These are phyloP conservation scores for Speoplatyrhinus poulsoni DNA, from an alignment of 2,113 vertebrate genomes.

Conservation along the genomic window DNA sequence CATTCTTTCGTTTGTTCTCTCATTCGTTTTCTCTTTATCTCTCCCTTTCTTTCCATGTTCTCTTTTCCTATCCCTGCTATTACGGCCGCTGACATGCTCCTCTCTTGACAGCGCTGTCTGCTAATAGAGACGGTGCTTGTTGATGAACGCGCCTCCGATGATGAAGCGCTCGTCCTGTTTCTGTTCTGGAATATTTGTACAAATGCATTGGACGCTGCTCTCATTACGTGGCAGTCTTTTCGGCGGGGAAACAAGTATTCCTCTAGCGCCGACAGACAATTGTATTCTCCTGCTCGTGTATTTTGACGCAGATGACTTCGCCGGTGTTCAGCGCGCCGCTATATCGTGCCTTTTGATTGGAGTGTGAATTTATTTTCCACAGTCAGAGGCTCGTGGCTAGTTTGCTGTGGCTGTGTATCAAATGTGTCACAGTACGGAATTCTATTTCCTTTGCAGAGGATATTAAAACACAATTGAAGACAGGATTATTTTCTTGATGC, in stretches of 20 bases:
- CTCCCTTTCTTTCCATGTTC: slow-evolving; percentile 7
- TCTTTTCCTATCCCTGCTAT: slow-evolving; percentile 10
- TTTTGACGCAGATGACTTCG: slow-evolving; percentile 65
- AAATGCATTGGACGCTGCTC: slow-evolving; percentile 54
- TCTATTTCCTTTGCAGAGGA: slow-evolving; percentile 37
- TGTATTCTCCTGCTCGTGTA: slow-evolving; percentile 58
- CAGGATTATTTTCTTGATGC: slow-evolving; percentile 17
- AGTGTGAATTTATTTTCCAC: slow-evolving; percentile 64
- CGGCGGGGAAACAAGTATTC: slow-evolving; percentile 47
- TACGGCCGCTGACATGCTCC: slow-evolving; percentile 15
- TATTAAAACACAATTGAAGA: slow-evolving; percentile 41
- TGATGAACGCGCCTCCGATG: slow-evolving; percentile 47
- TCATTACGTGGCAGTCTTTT: slow-evolving; percentile 49
- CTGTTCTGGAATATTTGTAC: slow-evolving; percentile 60
- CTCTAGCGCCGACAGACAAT: slow-evolving; percentile 58
- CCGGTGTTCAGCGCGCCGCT: slow-evolving; percentile 53
- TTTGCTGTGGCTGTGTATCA: slow-evolving; percentile 61
- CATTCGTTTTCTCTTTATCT: neutral
- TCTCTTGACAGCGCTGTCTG: slow-evolving; percentile 36
- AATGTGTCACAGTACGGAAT: slow-evolving; percentile 48
- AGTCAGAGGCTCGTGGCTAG: slow-evolving; percentile 55
- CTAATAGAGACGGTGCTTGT: slow-evolving; percentile 54
- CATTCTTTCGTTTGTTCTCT: slow-evolving; percentile 8
- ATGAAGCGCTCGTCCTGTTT: slow-evolving; percentile 51
- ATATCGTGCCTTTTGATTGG: slow-evolving; percentile 66